Evolutionary conservation across 2,113 vertebrate genomes (phyloP).

Genomic region (Caranx ignobilis): DNA sequence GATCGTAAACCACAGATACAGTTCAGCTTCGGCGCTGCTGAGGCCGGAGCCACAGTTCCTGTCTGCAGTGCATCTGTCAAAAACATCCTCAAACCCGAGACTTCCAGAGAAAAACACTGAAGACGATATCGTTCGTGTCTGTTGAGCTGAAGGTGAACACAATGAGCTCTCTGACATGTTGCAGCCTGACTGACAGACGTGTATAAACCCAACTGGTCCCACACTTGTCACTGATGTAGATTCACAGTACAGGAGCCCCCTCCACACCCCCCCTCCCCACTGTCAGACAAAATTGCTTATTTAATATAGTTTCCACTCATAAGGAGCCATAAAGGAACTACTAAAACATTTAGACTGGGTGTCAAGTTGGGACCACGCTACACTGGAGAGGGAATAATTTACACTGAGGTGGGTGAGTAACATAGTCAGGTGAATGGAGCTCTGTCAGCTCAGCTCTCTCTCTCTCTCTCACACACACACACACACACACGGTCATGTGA

Average conservation of each 20-base stretch:
- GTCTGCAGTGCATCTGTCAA: conserved; percentile 32
- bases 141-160: background rate
- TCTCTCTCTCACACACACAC: background rate
- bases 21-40: background rate
- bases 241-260: background rate
- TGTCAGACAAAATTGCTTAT: background rate
- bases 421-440: conserved; percentile 2
- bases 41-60: conserved; percentile 1
- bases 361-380: conserved; percentile 45
- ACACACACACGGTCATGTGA: background rate
- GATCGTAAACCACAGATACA: conserved; percentile 13
- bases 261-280: too few relatives aligned
- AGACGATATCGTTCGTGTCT: background rate
- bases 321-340: conserved; percentile 14
- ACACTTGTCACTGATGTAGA: too few relatives aligned
- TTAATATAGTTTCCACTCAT: conserved; percentile 10
- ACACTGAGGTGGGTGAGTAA: conserved; percentile 26
- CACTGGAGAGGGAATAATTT: background rate
- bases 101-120: background rate
- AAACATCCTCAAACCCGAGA: conserved; percentile 44
- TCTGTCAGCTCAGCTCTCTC: background rate
- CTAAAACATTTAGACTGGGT: conserved; percentile 65
- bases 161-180: conserved; percentile 13
- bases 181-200: conserved; percentile 8
- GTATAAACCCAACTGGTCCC: background rate